These are phyloP conservation scores for Rhagoletis pomonella DNA, from an alignment of 1,140 invertebrate genomes.

Conservation along the genomic window DNA sequence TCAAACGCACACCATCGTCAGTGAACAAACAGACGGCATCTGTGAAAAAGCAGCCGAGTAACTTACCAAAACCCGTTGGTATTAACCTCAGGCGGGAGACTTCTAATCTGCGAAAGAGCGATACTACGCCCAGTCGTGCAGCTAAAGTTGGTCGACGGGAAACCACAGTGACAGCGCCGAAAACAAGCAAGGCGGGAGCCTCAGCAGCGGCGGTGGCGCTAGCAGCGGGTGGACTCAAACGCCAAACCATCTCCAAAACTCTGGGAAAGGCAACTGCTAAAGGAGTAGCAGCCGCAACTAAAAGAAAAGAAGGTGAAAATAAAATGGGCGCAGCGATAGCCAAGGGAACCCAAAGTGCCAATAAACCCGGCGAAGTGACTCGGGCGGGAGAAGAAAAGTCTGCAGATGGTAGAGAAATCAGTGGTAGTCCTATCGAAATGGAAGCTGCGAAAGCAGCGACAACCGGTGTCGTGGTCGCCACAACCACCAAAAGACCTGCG, in stretches of 20 bases:
- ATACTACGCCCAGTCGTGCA: neutral
- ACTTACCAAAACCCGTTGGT: neutral
- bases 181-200: neutral
- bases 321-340: neutral
- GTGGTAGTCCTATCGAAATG: neutral
- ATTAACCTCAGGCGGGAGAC: conserved; percentile 36
- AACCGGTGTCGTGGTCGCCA: neutral
- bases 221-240: conserved; percentile 25
- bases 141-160: neutral
- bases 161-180: neutral
- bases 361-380: neutral
- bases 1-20: conserved; percentile 54
- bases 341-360: neutral
- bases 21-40: conserved; percentile 54
- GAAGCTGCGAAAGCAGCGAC: conserved; percentile 28
- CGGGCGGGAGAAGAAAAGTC: neutral
- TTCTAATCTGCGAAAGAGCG: conserved; percentile 52
- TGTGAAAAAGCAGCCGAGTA: conserved; percentile 52
- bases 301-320: neutral
- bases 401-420: neutral
- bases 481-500: neutral
- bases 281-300: neutral
- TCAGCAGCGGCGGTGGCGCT: neutral
- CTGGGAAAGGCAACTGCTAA: conserved; percentile 14
- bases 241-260: conserved; percentile 7